Conservation (phyloP, 2,888 invertebrate species). For the Colletes collaris region DNA sequence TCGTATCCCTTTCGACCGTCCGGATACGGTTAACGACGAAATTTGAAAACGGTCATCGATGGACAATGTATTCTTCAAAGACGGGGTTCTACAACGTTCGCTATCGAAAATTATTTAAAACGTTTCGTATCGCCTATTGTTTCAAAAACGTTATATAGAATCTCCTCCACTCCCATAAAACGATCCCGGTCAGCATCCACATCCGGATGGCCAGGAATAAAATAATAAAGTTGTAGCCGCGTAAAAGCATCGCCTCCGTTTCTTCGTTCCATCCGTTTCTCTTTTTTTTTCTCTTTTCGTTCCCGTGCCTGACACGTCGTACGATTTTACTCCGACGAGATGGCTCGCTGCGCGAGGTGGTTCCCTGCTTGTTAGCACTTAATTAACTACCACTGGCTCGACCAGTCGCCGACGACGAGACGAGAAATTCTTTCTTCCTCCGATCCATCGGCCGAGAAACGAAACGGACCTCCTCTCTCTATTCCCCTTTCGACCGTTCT, state of each 20-base stretch:
- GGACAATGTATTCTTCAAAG: no score
- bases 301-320: constrained; percentile 30
- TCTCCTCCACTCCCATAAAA: no score
- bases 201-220: constrained; percentile 26
- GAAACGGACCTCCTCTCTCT: neutral
- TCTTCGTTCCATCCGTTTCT: neutral
- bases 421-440: constrained; percentile 64
- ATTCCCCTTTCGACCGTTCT: neutral
- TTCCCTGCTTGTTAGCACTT: constrained; percentile 81
- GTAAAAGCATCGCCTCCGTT: constrained; percentile 34
- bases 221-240: constrained; percentile 52
- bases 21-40: constrained; percentile 2
- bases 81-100: no score
- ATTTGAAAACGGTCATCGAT: neutral
- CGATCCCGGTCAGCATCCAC: neutral
- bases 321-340: constrained; percentile 63
- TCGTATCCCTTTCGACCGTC: neutral
- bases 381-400: constrained; percentile 78
- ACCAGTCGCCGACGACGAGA: constrained; percentile 71
- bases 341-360: constrained; percentile 66
- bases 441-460: constrained; percentile 26
- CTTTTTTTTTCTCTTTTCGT: neutral
- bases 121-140: no score
- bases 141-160: no score
- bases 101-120: no score